Percentiles rank a stretch among this genome's conserved stretches.
Evolutionary conservation across 1,140 invertebrate species (phyloP).

Genomic region (Helicoverpa zea): DNA sequence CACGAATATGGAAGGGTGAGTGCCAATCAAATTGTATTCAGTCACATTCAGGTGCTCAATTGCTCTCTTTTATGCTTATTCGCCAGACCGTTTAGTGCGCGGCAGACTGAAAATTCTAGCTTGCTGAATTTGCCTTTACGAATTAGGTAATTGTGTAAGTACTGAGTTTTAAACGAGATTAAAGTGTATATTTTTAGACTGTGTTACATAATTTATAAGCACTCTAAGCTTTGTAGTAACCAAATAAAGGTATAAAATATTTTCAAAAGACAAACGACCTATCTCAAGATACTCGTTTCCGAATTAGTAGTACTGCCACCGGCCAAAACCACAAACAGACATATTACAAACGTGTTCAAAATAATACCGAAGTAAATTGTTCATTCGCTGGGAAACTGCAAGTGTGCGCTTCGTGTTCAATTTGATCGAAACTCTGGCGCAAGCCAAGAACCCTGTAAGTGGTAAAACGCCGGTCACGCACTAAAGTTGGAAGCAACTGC

Average conservation of each 20-base stretch:
- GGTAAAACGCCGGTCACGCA: slow-evolving; percentile 43
- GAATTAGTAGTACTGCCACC: background rate
- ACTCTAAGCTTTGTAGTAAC: too few relatives aligned
- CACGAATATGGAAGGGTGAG: slow-evolving; percentile 35
- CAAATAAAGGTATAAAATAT: too few relatives aligned
- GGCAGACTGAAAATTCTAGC: background rate
- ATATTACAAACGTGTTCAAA: slow-evolving; percentile 36
- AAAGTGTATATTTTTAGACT: too few relatives aligned
- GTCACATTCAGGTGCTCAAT: slow-evolving; percentile 18
- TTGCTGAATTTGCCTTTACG: slow-evolving; percentile 1
- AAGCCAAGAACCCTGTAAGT: slow-evolving; percentile 31
- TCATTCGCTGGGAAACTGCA: slow-evolving; percentile 35
- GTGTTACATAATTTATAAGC: too few relatives aligned
- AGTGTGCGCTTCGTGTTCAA: slow-evolving; percentile 31
- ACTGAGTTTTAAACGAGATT: too few relatives aligned
- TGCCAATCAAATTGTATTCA: slow-evolving; percentile 41
- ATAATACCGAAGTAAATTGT: slow-evolving; percentile 27
- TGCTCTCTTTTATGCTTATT: slow-evolving; percentile 41
- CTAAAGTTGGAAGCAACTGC: slow-evolving; percentile 38
- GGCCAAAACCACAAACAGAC: background rate
- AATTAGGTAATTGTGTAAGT: background rate
- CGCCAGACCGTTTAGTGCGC: slow-evolving; percentile 16
- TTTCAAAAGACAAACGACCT: background rate
- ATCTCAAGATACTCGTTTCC: background rate
- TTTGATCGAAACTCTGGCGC: slow-evolving; percentile 37